Evolutionary conservation across 2,888 invertebrate species (phyloP).

Genomic region (Meteorus colon): DNA sequence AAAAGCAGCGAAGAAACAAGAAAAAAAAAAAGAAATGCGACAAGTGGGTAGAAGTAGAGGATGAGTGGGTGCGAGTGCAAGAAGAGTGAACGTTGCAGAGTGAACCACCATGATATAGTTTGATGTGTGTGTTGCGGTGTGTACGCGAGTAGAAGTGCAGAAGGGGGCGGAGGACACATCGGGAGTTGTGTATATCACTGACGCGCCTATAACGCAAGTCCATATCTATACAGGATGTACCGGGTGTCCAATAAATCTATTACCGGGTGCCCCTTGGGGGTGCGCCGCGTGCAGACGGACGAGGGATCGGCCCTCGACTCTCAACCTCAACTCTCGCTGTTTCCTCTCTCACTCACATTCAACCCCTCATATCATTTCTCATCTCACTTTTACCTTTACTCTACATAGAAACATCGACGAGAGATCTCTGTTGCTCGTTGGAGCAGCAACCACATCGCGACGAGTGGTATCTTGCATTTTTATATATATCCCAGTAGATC

Average conservation of each 20-base stretch:
- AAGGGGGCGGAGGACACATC: constrained; percentile 11
- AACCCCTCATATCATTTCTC: constrained; percentile 34
- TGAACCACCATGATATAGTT: too few relatives aligned
- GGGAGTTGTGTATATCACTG: constrained; percentile 35
- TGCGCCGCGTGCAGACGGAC: constrained; percentile 45
- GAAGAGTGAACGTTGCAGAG: too few relatives aligned
- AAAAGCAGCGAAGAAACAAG: neutral
- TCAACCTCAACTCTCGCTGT: constrained; percentile 44
- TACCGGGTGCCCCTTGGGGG: constrained; percentile 67
- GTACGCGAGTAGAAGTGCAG: neutral
- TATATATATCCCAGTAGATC: constrained; percentile 23
- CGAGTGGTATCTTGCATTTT: constrained; percentile 31
- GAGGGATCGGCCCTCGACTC: constrained; percentile 42
- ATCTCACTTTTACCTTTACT: constrained; percentile 27
- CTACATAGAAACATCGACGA: constrained; percentile 34
- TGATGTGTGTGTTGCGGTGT: neutral
- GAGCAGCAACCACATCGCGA: constrained; percentile 18
- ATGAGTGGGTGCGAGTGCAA: neutral
- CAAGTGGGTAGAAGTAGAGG: neutral
- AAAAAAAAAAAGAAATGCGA: constrained; percentile 3
- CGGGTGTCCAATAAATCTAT: constrained; percentile 72
- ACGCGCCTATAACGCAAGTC: constrained; percentile 46
- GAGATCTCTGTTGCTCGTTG: constrained; percentile 14
- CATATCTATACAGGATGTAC: constrained; percentile 67
- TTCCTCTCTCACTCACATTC: constrained; percentile 32